These are phyloP conservation scores for Peromyscus eremicus DNA, from an alignment of 2,797 vertebrate species.

Conservation along the genomic window DNA sequence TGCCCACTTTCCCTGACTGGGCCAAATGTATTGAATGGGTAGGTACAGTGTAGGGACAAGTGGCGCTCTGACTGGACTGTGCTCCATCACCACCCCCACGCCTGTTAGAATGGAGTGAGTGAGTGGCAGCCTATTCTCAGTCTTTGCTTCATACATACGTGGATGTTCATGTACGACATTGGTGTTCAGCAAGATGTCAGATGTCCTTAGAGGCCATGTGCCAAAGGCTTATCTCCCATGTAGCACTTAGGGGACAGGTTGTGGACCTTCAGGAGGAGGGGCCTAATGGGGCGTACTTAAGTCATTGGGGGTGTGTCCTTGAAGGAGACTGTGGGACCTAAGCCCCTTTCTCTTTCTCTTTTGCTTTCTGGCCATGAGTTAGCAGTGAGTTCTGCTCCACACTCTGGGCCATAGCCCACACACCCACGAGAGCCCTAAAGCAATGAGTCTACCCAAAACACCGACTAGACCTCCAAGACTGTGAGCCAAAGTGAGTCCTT, in stretches of 20 bases:
- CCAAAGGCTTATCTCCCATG: not conserved
- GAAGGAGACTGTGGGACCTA: not conserved
- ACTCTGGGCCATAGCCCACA: too few relatives aligned
- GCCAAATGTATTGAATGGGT: rapidly evolving
- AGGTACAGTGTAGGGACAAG: not conserved
- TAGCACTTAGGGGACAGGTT: not conserved
- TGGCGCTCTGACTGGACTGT: rapidly evolving
- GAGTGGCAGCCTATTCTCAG: not conserved
- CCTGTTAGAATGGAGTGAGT: not conserved
- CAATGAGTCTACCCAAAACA: not conserved
- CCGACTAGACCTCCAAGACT: not conserved
- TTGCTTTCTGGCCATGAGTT: not conserved
- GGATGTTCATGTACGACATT: rapidly evolving
- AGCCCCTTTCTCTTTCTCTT: not conserved
- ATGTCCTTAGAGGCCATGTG: too few relatives aligned
- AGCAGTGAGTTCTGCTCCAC: not conserved
- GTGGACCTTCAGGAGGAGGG: not conserved
- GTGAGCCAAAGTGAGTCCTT: not conserved
- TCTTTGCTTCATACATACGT: not conserved
- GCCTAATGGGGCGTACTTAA: not conserved
- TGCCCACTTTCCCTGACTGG: not conserved
- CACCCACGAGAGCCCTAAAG: not conserved
- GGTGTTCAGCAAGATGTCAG: not conserved
- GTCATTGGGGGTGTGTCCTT: not conserved
- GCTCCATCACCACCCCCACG: not conserved